Evolutionary conservation across 2,113 vertebrate species (phyloP).

Genomic region (Xerus inauris): DNA sequence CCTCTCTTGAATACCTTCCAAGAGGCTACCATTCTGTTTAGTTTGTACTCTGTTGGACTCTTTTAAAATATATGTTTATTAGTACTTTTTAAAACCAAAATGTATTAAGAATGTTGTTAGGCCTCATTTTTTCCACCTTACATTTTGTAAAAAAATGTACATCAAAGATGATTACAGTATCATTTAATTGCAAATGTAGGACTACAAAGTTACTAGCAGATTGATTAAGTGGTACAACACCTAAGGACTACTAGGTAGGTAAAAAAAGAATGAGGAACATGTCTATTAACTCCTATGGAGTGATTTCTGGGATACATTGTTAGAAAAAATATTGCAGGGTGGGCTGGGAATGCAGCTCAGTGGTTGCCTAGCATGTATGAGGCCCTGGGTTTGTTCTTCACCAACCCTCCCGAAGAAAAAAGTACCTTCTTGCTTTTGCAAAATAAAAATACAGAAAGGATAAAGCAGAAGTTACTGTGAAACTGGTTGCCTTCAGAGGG

Average conservation of each 20-base stretch:
- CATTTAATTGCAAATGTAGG: not conserved
- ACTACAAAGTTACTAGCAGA: not conserved
- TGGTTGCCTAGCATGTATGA: not conserved
- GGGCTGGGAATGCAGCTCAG: no score
- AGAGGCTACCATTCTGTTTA: not conserved
- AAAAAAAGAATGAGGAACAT: not conserved
- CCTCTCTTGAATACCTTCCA: not conserved
- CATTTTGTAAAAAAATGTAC: not conserved
- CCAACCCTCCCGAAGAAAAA: not conserved
- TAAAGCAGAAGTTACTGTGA: no score
- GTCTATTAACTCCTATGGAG: not conserved
- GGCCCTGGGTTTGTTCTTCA: not conserved
- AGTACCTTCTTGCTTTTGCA: not conserved
- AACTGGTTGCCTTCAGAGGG: no score
- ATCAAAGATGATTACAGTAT: not conserved
- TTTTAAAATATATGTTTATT: not conserved
- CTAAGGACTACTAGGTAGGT: not conserved
- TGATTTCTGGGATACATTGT: not conserved
- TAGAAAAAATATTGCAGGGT: no score
- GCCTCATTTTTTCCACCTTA: not conserved
- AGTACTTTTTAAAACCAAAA: not conserved
- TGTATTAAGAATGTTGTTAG: not conserved
- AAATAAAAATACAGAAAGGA: not conserved
- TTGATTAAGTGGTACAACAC: not conserved
- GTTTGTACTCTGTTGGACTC: not conserved